These are phyloP conservation scores for Arenaria interpres DNA, from an alignment of 2,113 vertebrate species.

Conservation along the genomic window DNA sequence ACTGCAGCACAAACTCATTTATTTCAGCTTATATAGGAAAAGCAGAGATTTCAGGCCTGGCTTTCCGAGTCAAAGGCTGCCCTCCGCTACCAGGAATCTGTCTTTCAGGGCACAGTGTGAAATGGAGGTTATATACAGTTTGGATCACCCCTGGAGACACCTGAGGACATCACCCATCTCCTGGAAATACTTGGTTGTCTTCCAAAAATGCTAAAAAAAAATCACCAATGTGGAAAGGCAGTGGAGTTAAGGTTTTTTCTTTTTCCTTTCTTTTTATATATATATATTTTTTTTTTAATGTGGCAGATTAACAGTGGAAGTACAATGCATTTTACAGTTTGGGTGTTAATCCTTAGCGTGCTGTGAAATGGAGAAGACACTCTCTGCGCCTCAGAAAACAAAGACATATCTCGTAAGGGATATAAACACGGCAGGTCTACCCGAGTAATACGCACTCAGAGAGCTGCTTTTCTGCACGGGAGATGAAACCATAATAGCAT, in stretches of 20 bases:
- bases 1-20: background rate
- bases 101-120: background rate
- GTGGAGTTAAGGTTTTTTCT: background rate
- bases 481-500: slow-evolving; percentile 5
- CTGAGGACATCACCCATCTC: background rate
- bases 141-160: background rate
- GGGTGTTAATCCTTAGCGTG: background rate
- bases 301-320: background rate
- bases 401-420: background rate
- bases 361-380: background rate
- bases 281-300: rapidly evolving
- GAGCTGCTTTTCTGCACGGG: background rate
- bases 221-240: background rate
- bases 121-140: background rate
- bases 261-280: too few species aligned
- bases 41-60: background rate
- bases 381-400: background rate
- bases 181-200: background rate
- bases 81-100: background rate
- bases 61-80: background rate
- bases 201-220: background rate
- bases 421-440: background rate
- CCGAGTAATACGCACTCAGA: background rate
- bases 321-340: background rate
- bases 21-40: background rate